Evolutionary conservation across 2,113 vertebrate genomes (phyloP).

Genomic region (Megaptera novaeangliae): DNA sequence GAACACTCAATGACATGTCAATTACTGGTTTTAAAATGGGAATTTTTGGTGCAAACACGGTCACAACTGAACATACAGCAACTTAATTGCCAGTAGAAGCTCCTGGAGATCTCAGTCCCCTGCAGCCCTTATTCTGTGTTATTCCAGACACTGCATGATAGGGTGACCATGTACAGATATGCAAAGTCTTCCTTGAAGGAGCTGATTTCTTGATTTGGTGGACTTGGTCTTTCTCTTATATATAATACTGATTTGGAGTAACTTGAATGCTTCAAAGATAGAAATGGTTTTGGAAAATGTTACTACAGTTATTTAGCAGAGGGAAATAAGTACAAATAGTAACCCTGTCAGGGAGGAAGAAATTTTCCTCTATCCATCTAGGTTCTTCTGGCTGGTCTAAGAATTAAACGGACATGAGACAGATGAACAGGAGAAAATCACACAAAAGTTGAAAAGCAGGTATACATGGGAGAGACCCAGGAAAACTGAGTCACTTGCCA

Average conservation of each 20-base stretch:
- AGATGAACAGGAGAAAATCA: not conserved
- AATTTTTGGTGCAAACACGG: not conserved
- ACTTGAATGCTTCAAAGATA: not conserved
- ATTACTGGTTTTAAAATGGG: not conserved
- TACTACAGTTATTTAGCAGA: not conserved
- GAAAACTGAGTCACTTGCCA: not conserved
- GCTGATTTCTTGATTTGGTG: not conserved
- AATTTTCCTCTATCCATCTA: not conserved
- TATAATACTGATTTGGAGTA: not conserved
- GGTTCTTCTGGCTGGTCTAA: not conserved
- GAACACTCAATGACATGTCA: not conserved
- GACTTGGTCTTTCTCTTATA: not conserved
- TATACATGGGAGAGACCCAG: not conserved
- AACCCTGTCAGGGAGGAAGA: not conserved
- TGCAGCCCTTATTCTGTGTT: not conserved
- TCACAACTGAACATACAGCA: not conserved
- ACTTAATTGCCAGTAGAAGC: not conserved
- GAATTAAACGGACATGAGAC: not conserved
- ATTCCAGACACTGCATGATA: not conserved
- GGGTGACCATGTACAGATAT: rapidly evolving
- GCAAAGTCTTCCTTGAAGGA: not conserved
- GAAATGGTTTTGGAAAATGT: not conserved
- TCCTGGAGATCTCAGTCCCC: not conserved
- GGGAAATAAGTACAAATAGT: not conserved
- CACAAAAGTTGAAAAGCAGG: not conserved